Conservation (phyloP, 2,113 vertebrate genomes). For the Bettongia penicillata region DNA sequence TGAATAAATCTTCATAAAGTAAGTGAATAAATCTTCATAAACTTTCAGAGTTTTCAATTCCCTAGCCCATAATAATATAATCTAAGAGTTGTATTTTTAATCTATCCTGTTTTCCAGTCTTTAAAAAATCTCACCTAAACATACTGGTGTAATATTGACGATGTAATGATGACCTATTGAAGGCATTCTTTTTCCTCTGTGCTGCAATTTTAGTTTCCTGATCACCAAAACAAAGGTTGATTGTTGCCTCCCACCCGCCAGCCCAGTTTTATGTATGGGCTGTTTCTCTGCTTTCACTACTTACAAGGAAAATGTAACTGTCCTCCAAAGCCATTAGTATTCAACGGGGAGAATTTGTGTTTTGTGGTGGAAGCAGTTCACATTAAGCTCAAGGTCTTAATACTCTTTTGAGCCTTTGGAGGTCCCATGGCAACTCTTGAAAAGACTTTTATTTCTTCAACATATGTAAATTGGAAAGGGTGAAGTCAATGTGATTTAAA, state of each 20-base stretch:
- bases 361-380: conserved; percentile 80
- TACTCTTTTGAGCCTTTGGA: conserved; percentile 80
- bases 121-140: conserved; percentile 38
- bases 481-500: conserved; percentile 86
- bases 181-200: conserved; percentile 52
- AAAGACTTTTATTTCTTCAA: conserved; percentile 85
- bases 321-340: conserved; percentile 81
- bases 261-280: conserved; percentile 28
- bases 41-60: conserved; percentile 51
- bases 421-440: conserved; percentile 80
- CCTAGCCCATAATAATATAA: conserved; percentile 25
- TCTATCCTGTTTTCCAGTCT: conserved; percentile 14
- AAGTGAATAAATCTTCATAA: conserved; percentile 56
- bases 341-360: conserved; percentile 79
- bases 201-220: conserved; percentile 47
- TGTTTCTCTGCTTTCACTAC: conserved; percentile 72
- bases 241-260: neutral
- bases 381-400: conserved; percentile 85
- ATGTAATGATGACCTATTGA: conserved; percentile 42
- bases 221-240: conserved; percentile 55
- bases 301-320: conserved; percentile 74
- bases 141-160: conserved; percentile 20
- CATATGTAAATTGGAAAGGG: conserved; percentile 84
- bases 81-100: conserved; percentile 57
- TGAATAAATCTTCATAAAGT: conserved; percentile 58